These are phyloP conservation scores for Mycteria americana DNA, from an alignment of 2,797 vertebrate species.

Conservation along the genomic window DNA sequence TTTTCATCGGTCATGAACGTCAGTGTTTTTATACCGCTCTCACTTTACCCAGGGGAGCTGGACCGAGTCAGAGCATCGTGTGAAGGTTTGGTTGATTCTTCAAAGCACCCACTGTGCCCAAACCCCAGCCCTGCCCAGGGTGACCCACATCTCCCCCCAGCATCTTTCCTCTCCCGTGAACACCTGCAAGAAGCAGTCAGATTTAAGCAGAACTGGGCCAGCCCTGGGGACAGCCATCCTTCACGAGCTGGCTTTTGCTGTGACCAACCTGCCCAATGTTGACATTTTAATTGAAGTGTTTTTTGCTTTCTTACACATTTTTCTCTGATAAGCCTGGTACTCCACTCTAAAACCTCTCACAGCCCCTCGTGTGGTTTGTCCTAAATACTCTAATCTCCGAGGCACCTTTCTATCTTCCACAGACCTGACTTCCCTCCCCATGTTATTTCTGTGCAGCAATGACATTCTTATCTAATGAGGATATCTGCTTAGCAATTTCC, in stretches of 20 bases:
- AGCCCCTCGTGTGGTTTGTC: background rate
- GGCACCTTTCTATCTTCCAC: background rate
- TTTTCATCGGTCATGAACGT: accelerated
- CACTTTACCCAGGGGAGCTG: background rate
- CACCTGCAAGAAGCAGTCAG: background rate
- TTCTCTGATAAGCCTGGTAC: background rate
- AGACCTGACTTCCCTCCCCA: background rate
- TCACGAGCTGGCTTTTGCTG: background rate
- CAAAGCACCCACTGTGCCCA: accelerated
- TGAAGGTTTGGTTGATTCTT: background rate
- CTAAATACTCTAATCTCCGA: background rate
- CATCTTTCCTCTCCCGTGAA: background rate
- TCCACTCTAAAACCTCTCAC: background rate
- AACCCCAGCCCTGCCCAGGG: background rate
- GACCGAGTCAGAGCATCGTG: accelerated
- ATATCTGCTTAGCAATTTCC: background rate
- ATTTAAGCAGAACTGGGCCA: background rate
- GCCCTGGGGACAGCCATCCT: background rate
- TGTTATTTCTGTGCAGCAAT: background rate
- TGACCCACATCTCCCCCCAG: too few species aligned
- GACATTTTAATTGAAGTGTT: background rate
- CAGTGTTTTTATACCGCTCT: accelerated
- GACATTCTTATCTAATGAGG: background rate
- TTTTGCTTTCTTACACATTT: background rate
- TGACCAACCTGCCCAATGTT: background rate